Percentiles rank a stretch among this genome's conserved stretches.
Evolutionary conservation across 2,888 invertebrate genomes (phyloP).

Genomic region (Sceliomorpha sp.): DNA sequence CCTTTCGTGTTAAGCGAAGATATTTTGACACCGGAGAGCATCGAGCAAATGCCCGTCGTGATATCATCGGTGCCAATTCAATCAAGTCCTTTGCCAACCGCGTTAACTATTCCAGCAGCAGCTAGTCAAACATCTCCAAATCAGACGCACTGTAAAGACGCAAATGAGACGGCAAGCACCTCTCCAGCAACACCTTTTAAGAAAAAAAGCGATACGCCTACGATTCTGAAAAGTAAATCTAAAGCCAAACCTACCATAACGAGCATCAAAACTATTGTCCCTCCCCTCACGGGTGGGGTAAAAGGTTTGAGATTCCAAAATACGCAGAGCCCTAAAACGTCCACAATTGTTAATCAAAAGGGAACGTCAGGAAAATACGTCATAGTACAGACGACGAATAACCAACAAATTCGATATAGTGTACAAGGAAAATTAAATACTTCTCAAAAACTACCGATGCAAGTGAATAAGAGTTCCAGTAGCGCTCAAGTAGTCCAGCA

Average conservation of each 20-base stretch:
- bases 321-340: constrained; percentile 60
- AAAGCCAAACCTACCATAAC: constrained; percentile 77
- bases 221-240: constrained; percentile 73
- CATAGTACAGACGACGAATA: constrained; percentile 72
- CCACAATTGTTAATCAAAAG: constrained; percentile 66
- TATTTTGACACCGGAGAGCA: constrained; percentile 85
- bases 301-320: constrained; percentile 72
- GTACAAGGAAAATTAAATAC: constrained; percentile 68
- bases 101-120: constrained; percentile 53
- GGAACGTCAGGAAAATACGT: constrained; percentile 72
- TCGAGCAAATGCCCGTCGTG: constrained; percentile 86
- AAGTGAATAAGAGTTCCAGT: constrained; percentile 66
- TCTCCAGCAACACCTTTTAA: constrained; percentile 62
- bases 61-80: constrained; percentile 69
- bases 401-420: constrained; percentile 72
- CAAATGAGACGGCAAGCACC: constrained; percentile 10
- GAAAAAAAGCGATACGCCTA: constrained; percentile 73
- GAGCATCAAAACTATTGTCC: constrained; percentile 73
- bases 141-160: constrained; percentile 59
- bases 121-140: constrained; percentile 62
- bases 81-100: constrained; percentile 27
- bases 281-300: constrained; percentile 70
- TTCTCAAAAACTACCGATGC: constrained; percentile 68
- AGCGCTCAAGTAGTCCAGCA: constrained; percentile 75
- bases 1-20: constrained; percentile 88